These are phyloP conservation scores for Haemorhous mexicanus DNA, from an alignment of 2,113 vertebrate genomes.

Conservation along the genomic window DNA sequence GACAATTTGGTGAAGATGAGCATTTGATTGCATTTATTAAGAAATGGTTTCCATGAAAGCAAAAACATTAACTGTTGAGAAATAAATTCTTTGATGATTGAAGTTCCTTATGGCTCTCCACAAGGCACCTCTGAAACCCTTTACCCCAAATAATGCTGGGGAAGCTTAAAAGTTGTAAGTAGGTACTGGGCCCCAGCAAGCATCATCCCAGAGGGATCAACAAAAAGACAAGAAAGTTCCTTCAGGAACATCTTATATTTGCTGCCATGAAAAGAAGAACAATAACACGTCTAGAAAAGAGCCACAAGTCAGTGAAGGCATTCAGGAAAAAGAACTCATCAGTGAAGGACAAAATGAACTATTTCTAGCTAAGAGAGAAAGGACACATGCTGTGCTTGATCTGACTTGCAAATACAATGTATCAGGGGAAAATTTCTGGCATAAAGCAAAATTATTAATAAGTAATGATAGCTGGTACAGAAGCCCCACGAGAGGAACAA, in stretches of 20 bases:
- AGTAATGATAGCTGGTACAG: background rate
- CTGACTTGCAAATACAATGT: background rate
- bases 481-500: background rate
- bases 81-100: background rate
- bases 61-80: background rate
- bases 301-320: background rate
- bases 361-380: background rate
- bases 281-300: background rate
- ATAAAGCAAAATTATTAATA: conserved; percentile 5
- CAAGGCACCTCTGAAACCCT: background rate
- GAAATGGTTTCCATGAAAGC: background rate
- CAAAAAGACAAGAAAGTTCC: background rate
- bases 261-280: background rate
- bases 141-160: background rate
- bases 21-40: background rate
- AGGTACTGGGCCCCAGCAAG: background rate
- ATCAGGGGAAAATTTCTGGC: background rate
- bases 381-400: background rate
- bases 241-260: background rate
- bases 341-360: background rate
- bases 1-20: background rate
- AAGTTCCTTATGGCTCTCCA: background rate
- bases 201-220: background rate
- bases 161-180: background rate
- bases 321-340: background rate